Evolutionary conservation across 2,797 vertebrate species (phyloP), one percentile per base, ranked within the genome.

Genomic region (Amphiprion clarkii): DNA sequence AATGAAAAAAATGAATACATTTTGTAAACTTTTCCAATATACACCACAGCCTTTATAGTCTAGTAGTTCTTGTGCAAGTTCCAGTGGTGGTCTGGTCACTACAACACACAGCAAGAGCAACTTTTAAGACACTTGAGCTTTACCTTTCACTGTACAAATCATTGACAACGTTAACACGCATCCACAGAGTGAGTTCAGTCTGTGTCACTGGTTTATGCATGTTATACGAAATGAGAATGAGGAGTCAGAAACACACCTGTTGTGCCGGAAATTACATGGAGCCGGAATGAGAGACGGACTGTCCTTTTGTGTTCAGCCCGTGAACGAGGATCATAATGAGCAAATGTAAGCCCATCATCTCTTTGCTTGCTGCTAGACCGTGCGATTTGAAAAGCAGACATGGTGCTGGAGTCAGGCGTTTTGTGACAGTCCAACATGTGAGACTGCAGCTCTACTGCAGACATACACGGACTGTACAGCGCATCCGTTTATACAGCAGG

Each of bases 1-100:
- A 85, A 79, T 81, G 75, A 78, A 81, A 77, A 70, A 74, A 81
- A 48, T 67, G 17, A 56, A 73, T 81, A 55, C 53, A 59, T 46
- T 72, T 79, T 67, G 51, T 75, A 69, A 86, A 81, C 63, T 63
- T 79, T 51, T 71, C 21, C 23, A 81, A 76, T 81, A 60, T 67
- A 81, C 74, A 70, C 27, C 12, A 11, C 31, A 71, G 75, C 60
- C 42, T 61, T 82, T 78, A 29, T 21, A 65, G 53, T 60, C 21
- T 51, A 62, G 56, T 21, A 57, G 19, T 70, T 58, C 29, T 44
- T 69, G 40, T 78, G 54, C 61, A 78, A 85, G 79, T 44, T 48
- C 48, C 19, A n/a, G 8, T n/a, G 19, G 48, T 21, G 19, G 31
- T 19, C 36, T 17, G 74, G 57, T 66, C 51, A 65, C 54, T 57